Base-by-base conservation (phyloP, 2,888 invertebrate species). In the Rhagonycha lutea region DNA sequence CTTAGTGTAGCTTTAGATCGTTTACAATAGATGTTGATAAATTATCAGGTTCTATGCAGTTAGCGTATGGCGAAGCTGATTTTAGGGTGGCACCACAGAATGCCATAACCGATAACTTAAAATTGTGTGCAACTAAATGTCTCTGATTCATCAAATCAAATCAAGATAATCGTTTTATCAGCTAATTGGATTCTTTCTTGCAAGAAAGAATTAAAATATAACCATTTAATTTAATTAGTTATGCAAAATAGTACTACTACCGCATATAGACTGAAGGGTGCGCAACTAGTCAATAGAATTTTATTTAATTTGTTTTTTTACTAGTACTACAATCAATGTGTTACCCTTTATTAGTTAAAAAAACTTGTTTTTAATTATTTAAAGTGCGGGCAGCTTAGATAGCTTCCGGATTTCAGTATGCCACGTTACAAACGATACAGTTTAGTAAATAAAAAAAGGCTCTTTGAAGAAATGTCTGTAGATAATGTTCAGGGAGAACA, bases 401-500 rank as follows among this genome's bases (percentile, higher is more conserved):
- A 23, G 24, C 24, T 65, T 65, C 7, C 4, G 5, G 26, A 65
- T 65, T 23, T 23, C 23, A 14, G 14, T 23, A 23, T 24, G 63
- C 12, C 24, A 63, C 61, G 14, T 61, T 61, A 65, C 63, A 65
- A 65, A 65, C 26, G 63, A 65, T 65, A 65, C 65, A 70, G 74
- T 70, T 76, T 62, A 76, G 76, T 71, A 73, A 74, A 74, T 73
- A 73, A 47, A 69, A 61, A 70, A 73, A 62, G 69, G 71, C 70
- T 72, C 73, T 73, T 76, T 74, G 68, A 76, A 73, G 76, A 76
- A 76, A 74, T 67, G 76, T 62, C 71, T 76, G 76, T 62, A 69
- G 76, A 73, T 76, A 76, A 76, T 76, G 76, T 76, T 71, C 63
- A 60, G 75, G 76, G 79, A 78, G 78, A 72, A 78, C 79, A 79